A percentile compares a stretch with the other conserved stretches of the same genome.
Evolutionary conservation across 2,113 vertebrate genomes (phyloP).

Genomic region (Emydocephalus ijimae): DNA sequence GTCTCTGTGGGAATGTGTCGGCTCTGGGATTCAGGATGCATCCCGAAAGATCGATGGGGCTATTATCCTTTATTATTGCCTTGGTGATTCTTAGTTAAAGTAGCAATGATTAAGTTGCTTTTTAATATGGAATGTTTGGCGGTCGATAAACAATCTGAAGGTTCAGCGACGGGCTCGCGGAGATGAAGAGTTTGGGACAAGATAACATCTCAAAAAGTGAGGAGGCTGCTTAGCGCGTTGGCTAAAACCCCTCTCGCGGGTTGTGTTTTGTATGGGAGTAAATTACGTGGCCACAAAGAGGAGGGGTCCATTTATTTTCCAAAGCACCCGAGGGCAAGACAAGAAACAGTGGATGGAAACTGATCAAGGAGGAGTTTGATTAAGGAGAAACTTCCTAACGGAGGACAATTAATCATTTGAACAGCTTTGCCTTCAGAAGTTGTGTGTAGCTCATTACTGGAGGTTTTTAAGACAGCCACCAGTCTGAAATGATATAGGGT

Average conservation of each 20-base stretch:
- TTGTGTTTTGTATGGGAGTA: not conserved
- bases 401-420: no score
- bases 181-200: not conserved
- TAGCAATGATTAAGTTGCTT: not conserved
- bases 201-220: not conserved
- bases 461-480: no score
- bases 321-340: no score
- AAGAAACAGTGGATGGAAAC: no score
- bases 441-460: no score
- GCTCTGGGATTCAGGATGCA: not conserved
- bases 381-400: no score
- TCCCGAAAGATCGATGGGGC: not conserved
- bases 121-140: not conserved
- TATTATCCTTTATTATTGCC: not conserved
- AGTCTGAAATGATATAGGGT: not conserved
- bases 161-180: not conserved
- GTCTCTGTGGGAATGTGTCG: not conserved
- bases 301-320: no score
- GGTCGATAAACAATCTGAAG: not conserved
- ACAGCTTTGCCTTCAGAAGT: no score
- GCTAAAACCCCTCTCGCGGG: not conserved
- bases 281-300: no score
- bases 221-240: not conserved
- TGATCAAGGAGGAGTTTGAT: no score
- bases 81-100: not conserved